A percentile compares a stretch with the other conserved stretches of the same genome.
These are phyloP conservation scores for Argyresthia albistria DNA, from an alignment of 2,888 invertebrate species.

Conservation along the genomic window DNA sequence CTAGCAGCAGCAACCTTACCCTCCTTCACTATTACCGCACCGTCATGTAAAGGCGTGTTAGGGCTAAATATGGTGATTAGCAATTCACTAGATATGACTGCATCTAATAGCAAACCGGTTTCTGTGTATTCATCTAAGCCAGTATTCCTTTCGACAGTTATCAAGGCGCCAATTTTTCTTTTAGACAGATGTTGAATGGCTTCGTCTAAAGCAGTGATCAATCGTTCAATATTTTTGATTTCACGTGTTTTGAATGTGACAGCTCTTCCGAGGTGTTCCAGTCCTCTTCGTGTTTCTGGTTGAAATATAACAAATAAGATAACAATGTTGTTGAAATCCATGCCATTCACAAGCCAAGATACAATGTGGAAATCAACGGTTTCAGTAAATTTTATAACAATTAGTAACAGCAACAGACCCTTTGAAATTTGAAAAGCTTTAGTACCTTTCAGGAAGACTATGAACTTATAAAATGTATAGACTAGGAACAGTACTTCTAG, in stretches of 20 bases:
- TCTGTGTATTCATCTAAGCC: slow-evolving; percentile 1
- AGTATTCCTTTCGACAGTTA: slow-evolving; percentile 6
- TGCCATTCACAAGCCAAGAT: too few species aligned
- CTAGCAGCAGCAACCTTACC: slow-evolving; percentile 1
- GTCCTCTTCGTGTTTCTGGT: not conserved
- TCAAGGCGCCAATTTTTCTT: slow-evolving; percentile 6
- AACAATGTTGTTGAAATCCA: too few species aligned
- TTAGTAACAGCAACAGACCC: not conserved
- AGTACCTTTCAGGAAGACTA: not conserved
- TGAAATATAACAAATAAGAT: not conserved
- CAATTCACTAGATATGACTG: slow-evolving; percentile 4
- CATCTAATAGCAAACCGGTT: slow-evolving; percentile 5
- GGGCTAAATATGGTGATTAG: slow-evolving; percentile 7
- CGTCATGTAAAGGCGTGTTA: slow-evolving; percentile 7
- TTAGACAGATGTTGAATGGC: not conserved
- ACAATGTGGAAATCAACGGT: too few species aligned
- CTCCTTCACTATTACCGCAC: slow-evolving; percentile 6
- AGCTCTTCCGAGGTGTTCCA: not conserved
- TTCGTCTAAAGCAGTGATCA: not conserved
- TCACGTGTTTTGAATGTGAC: not conserved
- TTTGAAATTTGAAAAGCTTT: not conserved
- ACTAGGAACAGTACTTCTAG: too few species aligned
- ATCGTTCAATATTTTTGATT: not conserved
- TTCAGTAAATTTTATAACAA: not conserved
- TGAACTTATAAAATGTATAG: not conserved